Conservation (phyloP, 1,140 invertebrate species). For the Leguminivora glycinivorella region DNA sequence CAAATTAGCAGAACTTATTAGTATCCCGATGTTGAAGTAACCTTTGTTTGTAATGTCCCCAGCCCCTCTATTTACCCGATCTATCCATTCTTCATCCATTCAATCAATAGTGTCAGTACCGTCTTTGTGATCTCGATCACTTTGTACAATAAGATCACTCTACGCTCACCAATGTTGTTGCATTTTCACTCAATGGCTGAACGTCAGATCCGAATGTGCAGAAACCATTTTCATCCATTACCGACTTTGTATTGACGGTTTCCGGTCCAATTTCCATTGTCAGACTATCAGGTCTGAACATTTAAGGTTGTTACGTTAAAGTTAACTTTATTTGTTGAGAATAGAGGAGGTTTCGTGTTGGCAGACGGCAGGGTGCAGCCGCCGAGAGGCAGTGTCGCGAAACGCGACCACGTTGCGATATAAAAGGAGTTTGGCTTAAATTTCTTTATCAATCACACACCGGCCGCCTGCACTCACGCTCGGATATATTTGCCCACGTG, state of each 20-base stretch:
- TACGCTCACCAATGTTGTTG: conserved; percentile 37
- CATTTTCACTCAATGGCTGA: conserved; percentile 46
- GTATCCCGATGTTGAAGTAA: not conserved
- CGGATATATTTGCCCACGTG: conserved; percentile 41
- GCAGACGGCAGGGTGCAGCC: conserved; percentile 47
- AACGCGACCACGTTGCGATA: conserved; percentile 74
- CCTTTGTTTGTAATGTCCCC: not conserved
- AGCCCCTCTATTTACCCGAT: not conserved
- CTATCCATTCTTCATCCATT: not conserved
- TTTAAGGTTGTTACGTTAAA: not conserved
- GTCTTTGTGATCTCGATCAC: conserved; percentile 8
- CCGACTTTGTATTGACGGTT: conserved; percentile 26
- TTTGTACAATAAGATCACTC: conserved; percentile 33
- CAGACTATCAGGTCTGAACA: not conserved
- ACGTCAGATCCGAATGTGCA: conserved; percentile 25
- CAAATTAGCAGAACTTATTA: too few relatives aligned
- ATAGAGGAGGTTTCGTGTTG: not conserved
- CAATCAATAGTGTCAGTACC: not conserved
- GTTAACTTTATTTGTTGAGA: not conserved
- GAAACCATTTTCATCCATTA: conserved; percentile 30
- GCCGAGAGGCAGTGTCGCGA: conserved; percentile 70
- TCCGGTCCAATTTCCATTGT: conserved; percentile 16
- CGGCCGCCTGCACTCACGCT: conserved; percentile 55
- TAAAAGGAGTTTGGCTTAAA: conserved; percentile 77
- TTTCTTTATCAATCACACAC: conserved; percentile 76